phyloP scores from a whole-genome alignment of 2,888 invertebrate species.

The Trichogramma dendrolimi region DNA sequence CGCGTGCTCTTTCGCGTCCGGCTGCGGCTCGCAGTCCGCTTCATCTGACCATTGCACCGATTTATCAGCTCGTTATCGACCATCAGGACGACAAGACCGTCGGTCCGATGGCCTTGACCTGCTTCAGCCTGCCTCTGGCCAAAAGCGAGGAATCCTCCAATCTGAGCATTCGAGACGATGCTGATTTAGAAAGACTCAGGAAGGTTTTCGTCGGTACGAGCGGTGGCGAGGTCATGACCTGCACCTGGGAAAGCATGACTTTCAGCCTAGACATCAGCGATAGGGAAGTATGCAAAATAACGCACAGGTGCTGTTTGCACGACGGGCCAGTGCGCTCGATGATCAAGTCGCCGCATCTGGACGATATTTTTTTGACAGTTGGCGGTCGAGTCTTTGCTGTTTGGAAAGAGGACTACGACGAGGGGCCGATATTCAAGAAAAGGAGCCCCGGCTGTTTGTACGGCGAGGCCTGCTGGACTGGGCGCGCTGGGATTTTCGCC shows the following conservation, averaged over 20 bases:
- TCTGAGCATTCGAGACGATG: conserved; percentile 11
- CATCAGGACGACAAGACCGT: neutral
- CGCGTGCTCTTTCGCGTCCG: conserved; percentile 17
- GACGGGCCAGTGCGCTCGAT: conserved; percentile 67
- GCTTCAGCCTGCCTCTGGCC: conserved; percentile 31
- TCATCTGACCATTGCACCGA: conserved; percentile 13
- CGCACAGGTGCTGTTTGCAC: conserved; percentile 56
- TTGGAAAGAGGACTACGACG: conserved; percentile 65
- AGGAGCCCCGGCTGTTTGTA: conserved; percentile 56
- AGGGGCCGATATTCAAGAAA: conserved; percentile 64
- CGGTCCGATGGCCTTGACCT: conserved; percentile 2
- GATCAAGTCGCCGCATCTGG: conserved; percentile 62
- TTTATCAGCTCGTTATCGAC: conserved; percentile 13
- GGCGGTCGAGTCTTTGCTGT: conserved; percentile 73
- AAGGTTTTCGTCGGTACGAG: conserved; percentile 34
- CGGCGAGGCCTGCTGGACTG: conserved; percentile 70
- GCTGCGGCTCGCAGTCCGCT: conserved; percentile 22
- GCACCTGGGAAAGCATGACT: conserved; percentile 65
- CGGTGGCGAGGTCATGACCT: conserved; percentile 45
- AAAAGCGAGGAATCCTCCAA: conserved; percentile 15
- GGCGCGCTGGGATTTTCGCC: conserved; percentile 68
- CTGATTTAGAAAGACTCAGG: conserved; percentile 10
- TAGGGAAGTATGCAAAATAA: conserved; percentile 54
- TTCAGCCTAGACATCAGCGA: conserved; percentile 61
- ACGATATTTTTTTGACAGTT: conserved; percentile 65